These are phyloP conservation scores for Brachionichthys hirsutus DNA, from an alignment of 2,113 vertebrate species.

Conservation along the genomic window DNA sequence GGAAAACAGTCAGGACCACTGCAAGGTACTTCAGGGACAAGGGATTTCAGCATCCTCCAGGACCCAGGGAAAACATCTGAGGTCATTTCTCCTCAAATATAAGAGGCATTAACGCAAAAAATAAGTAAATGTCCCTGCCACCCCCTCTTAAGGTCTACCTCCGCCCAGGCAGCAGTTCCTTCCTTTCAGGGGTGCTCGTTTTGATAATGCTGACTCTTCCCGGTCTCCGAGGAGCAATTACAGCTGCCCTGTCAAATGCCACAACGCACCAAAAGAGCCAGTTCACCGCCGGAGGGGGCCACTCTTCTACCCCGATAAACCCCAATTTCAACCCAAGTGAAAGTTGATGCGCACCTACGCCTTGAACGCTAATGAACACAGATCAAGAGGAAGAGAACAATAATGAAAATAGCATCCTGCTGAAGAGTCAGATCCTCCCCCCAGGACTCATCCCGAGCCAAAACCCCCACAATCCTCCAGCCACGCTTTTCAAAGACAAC, in stretches of 20 bases:
- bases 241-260: slow-evolving; percentile 70
- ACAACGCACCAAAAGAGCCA: slow-evolving; percentile 60
- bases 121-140: slow-evolving; percentile 56
- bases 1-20: slow-evolving; percentile 21
- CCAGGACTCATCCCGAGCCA: slow-evolving; percentile 26
- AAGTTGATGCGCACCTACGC: slow-evolving; percentile 46
- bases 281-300: slow-evolving; percentile 59
- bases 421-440: slow-evolving; percentile 43
- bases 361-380: slow-evolving; percentile 64
- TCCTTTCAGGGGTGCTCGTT: slow-evolving; percentile 58
- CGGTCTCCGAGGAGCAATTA: slow-evolving; percentile 74
- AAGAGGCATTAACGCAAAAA: slow-evolving; percentile 66
- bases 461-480: slow-evolving; percentile 22
- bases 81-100: slow-evolving; percentile 57
- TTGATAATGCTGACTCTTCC: slow-evolving; percentile 63
- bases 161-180: slow-evolving; percentile 40
- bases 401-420: slow-evolving; percentile 51
- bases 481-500: slow-evolving; percentile 43
- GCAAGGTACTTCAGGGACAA: slow-evolving; percentile 30
- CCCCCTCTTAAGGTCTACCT: slow-evolving; percentile 30
- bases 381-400: slow-evolving; percentile 25
- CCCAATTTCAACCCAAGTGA: slow-evolving; percentile 48
- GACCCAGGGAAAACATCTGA: slow-evolving; percentile 50
- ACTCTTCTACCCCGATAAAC: slow-evolving; percentile 49
- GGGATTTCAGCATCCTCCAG: slow-evolving; percentile 37